These are phyloP conservation scores for Piprites chloris DNA, from an alignment of 2,113 vertebrate species.

Conservation along the genomic window DNA sequence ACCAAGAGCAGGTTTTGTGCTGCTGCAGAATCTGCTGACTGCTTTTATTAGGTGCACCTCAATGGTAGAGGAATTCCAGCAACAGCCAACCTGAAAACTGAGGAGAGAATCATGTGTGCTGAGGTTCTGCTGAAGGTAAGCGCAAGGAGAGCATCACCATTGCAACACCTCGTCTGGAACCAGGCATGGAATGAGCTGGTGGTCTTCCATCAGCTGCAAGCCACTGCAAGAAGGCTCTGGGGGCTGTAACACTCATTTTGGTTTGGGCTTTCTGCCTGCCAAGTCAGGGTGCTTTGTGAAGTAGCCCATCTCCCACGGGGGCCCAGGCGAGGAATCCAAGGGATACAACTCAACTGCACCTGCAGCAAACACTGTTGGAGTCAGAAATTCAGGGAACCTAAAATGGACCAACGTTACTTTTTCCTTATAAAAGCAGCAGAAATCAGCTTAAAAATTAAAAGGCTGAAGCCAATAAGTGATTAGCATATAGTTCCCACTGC, in stretches of 20 bases:
- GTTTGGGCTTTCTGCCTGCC: not conserved
- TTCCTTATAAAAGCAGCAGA: not conserved
- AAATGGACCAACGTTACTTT: not conserved
- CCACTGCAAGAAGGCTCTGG: not conserved
- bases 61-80: not conserved
- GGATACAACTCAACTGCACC: too few species aligned
- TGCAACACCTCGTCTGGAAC: not conserved
- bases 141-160: not conserved
- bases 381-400: not conserved
- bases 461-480: not conserved
- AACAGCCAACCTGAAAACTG: not conserved
- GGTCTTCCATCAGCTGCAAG: not conserved
- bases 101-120: accelerated
- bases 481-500: not conserved
- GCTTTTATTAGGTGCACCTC: not conserved
- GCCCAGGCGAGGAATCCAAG: not conserved
- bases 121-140: not conserved
- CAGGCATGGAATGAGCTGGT: accelerated
- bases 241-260: accelerated
- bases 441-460: not conserved
- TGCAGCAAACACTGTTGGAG: not conserved
- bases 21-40: not conserved
- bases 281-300: not conserved
- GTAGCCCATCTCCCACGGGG: not conserved
- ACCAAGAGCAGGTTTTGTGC: not conserved